These are phyloP conservation scores for Oncorhynchus masou DNA, from an alignment of 2,113 vertebrate species.

Conservation along the genomic window DNA sequence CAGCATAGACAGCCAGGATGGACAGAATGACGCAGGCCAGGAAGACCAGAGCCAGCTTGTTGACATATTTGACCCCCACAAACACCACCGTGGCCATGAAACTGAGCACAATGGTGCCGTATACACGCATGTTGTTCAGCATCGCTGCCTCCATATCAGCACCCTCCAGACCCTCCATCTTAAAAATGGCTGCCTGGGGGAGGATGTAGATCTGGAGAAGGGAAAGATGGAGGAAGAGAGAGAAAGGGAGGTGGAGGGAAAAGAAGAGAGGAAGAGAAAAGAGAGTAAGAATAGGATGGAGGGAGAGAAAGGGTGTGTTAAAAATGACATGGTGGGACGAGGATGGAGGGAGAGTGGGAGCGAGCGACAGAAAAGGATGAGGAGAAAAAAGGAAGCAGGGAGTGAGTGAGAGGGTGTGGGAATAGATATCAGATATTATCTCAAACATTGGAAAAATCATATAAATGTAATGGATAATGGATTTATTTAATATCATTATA, in stretches of 20 bases:
- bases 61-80: constrained; percentile 96
- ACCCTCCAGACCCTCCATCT: constrained; percentile 90
- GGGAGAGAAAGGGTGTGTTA: no score
- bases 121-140: constrained; percentile 97
- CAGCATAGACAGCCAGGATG: constrained; percentile 91
- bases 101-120: constrained; percentile 91
- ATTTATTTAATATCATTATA: neutral
- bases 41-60: constrained; percentile 95
- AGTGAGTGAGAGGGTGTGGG: neutral
- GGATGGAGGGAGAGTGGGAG: constrained; percentile 7
- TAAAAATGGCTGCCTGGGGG: constrained; percentile 92
- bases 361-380: neutral
- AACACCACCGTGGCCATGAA: constrained; percentile 94
- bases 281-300: no score
- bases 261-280: no score
- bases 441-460: neutral
- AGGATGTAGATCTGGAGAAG: constrained; percentile 89
- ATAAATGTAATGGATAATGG: neutral
- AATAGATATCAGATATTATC: neutral
- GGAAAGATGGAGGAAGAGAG: constrained; percentile 6
- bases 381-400: neutral
- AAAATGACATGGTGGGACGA: constrained; percentile 76
- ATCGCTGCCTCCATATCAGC: constrained; percentile 81
- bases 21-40: constrained; percentile 96
- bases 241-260: neutral